These are phyloP conservation scores for Bombus balteatus DNA, from an alignment of 1,140 invertebrate species.

Conservation along the genomic window DNA sequence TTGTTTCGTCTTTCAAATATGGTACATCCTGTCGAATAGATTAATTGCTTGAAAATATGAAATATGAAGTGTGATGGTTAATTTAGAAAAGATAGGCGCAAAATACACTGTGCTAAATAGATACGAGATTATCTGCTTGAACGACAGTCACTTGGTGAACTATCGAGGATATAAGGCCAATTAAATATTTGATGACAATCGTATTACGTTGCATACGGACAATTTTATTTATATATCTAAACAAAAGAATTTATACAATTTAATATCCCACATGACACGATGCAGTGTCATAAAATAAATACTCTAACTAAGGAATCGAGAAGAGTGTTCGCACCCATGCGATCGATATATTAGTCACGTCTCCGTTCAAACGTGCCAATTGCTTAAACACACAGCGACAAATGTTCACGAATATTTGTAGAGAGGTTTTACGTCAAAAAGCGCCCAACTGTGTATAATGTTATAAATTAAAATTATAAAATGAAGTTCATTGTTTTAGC, in stretches of 20 bases:
- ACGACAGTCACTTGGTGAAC: neutral
- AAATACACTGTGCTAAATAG: slow-evolving; percentile 6
- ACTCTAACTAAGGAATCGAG: neutral
- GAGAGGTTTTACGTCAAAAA: neutral
- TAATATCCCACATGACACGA: neutral
- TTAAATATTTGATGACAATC: neutral
- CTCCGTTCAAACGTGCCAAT: slow-evolving; percentile 29
- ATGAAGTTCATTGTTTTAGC: too few species aligned
- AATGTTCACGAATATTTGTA: neutral
- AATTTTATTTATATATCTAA: neutral
- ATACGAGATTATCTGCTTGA: neutral
- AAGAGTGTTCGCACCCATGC: slow-evolving; percentile 1
- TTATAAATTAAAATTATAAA: neutral
- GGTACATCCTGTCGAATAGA: neutral
- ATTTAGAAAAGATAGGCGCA: neutral
- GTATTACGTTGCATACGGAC: neutral
- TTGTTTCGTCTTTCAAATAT: neutral
- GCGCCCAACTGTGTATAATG: neutral
- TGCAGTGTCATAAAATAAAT: neutral
- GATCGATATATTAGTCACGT: slow-evolving; percentile 7
- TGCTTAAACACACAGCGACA: neutral
- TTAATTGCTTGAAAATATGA: neutral
- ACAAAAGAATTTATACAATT: too few species aligned
- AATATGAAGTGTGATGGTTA: neutral
- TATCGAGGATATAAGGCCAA: neutral